These are phyloP conservation scores for Protosalanx chinensis DNA, from an alignment of 2,797 vertebrate genomes.

Conservation along the genomic window DNA sequence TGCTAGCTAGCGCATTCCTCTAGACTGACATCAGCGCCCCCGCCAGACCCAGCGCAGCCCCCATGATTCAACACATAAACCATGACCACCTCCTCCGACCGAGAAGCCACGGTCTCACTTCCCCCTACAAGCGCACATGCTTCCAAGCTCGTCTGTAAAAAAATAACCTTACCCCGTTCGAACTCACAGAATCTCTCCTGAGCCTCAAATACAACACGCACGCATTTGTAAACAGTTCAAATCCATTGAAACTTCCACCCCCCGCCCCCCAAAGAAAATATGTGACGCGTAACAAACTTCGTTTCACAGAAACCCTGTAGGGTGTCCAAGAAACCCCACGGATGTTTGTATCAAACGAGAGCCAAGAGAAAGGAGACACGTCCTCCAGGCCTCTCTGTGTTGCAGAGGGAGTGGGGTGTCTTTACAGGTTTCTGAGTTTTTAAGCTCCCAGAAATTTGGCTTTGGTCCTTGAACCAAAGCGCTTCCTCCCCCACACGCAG, in stretches of 20 bases:
- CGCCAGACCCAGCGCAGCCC: conserved; percentile 31
- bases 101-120: conserved; percentile 21
- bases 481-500: conserved; percentile 8
- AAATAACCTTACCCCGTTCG: too few relatives aligned
- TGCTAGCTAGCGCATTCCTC: conserved; percentile 49
- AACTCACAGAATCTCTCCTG: too few relatives aligned
- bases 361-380: neutral
- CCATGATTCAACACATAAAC: conserved; percentile 49
- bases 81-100: conserved; percentile 15
- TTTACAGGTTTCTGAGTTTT: conserved; percentile 8
- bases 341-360: conserved; percentile 27
- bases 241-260: too few relatives aligned
- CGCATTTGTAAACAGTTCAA: too few relatives aligned
- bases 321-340: conserved; percentile 10
- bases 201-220: neutral
- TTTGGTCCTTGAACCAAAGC: conserved; percentile 3
- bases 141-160: neutral
- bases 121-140: neutral
- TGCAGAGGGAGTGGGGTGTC: neutral
- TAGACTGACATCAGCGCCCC: conserved; percentile 60
- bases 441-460: conserved; percentile 10
- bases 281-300: neutral
- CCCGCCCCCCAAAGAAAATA: too few relatives aligned
- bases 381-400: too few relatives aligned
- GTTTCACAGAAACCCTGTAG: conserved; percentile 17